Evolutionary conservation across 2,888 invertebrate genomes (phyloP).

Genomic region (Aproaerema taeniolella): DNA sequence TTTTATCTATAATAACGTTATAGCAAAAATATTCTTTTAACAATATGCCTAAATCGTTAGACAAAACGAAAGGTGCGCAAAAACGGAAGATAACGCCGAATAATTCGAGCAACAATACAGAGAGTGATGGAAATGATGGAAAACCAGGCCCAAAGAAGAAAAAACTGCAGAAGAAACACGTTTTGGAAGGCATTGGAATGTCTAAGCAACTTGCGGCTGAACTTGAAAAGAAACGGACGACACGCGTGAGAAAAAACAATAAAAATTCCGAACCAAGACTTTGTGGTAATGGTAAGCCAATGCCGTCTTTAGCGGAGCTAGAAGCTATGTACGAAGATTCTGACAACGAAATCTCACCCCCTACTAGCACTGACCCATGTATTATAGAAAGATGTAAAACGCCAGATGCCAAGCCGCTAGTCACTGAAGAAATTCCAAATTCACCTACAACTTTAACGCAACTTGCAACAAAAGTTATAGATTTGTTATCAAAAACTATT

Average conservation of each 20-base stretch:
- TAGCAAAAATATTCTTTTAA: background rate
- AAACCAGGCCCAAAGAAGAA: constrained; percentile 6
- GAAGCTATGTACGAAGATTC: constrained; percentile 35
- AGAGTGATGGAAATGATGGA: constrained; percentile 3
- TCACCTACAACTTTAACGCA: constrained; percentile 22
- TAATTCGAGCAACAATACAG: constrained; percentile 1
- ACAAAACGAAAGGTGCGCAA: constrained; percentile 10
- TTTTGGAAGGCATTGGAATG: constrained; percentile 18
- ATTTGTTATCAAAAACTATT: constrained; percentile 18
- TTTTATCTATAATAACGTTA: too few relatives aligned
- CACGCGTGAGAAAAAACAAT: background rate
- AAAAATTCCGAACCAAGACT: constrained; percentile 16
- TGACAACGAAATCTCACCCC: constrained; percentile 22
- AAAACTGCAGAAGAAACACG: constrained; percentile 1
- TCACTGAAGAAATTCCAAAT: constrained; percentile 11
- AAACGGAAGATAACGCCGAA: constrained; percentile 5
- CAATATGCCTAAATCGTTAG: constrained; percentile 12
- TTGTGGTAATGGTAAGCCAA: constrained; percentile 30
- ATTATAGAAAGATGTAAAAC: constrained; percentile 9
- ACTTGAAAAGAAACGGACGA: constrained; percentile 13
- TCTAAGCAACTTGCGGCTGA: constrained; percentile 21
- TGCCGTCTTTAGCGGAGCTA: constrained; percentile 37
- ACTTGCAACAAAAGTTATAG: constrained; percentile 22
- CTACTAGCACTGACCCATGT: constrained; percentile 1
- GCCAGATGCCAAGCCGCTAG: background rate